phyloP scores from a whole-genome alignment of 2,113 vertebrate genomes.

The Ceratotherium simum region DNA sequence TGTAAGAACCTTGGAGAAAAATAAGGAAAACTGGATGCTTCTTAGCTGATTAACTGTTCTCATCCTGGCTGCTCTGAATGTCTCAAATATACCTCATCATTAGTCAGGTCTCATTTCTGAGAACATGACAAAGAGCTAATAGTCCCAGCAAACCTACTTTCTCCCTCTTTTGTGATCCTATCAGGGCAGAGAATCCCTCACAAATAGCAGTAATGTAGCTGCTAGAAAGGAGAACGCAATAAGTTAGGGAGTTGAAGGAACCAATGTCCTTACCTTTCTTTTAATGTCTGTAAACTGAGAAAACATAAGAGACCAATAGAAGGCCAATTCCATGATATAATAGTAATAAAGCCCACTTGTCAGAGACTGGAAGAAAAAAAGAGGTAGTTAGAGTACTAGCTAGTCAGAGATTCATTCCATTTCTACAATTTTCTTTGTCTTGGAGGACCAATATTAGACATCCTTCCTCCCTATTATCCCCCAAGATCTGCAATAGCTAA shows the following conservation, averaged over 20 bases:
- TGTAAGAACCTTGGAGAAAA: background rate
- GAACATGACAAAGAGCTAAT: background rate
- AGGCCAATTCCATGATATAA: conserved; percentile 95
- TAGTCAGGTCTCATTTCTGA: conserved; percentile 41
- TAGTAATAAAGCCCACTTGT: conserved; percentile 93
- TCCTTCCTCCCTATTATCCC: background rate
- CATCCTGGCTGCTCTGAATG: background rate
- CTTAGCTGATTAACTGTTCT: background rate
- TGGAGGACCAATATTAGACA: background rate
- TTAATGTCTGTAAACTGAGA: conserved; percentile 99
- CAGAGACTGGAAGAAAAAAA: conserved; percentile 90
- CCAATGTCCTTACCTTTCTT: conserved; percentile 93
- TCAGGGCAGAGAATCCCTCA: background rate
- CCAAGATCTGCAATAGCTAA: background rate
- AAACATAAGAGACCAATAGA: conserved; percentile 99
- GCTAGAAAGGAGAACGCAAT: background rate
- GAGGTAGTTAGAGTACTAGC: conserved; percentile 70
- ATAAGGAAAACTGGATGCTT: background rate
- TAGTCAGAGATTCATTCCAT: background rate
- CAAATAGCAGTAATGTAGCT: background rate
- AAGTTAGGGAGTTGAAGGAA: background rate
- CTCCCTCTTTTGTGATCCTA: background rate
- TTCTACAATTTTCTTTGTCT: background rate
- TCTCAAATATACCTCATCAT: background rate
- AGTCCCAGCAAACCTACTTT: background rate